Evolutionary conservation across 1,140 invertebrate species (phyloP).

Genomic region (Zaprionus inermis): DNA sequence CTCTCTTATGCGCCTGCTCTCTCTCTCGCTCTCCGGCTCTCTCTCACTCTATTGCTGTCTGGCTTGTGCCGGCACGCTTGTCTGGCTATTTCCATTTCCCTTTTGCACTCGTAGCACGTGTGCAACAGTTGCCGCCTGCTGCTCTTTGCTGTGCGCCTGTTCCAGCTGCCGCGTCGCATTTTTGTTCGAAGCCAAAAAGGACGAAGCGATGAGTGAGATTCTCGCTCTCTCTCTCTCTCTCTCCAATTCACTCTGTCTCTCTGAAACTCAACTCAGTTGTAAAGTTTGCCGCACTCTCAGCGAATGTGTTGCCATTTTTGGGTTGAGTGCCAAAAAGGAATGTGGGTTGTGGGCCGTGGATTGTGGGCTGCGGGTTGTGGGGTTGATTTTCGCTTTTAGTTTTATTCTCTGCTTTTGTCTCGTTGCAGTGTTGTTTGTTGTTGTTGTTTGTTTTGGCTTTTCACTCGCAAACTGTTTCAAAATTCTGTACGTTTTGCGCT

Average conservation of each 20-base stretch:
- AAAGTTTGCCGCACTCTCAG: conserved; percentile 54
- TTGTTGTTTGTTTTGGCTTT: conserved; percentile 49
- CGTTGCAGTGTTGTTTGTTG: conserved; percentile 28
- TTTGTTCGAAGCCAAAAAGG: conserved; percentile 78
- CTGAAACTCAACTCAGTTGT: conserved; percentile 73
- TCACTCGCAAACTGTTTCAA: conserved; percentile 66
- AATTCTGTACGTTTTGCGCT: conserved; percentile 56
- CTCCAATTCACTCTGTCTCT: conserved; percentile 23
- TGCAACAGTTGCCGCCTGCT: conserved; percentile 70
- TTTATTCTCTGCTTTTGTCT: conserved; percentile 67
- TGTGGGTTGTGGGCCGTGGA: conserved; percentile 18
- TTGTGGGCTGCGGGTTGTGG: neutral
- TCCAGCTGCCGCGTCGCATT: conserved; percentile 73
- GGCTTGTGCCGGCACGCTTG: conserved; percentile 16
- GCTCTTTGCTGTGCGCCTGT: conserved; percentile 60
- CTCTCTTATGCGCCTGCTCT: conserved; percentile 23
- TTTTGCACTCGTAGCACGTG: conserved; percentile 54
- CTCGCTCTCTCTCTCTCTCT: conserved; percentile 20
- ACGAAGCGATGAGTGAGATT: conserved; percentile 74
- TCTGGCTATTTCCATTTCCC: conserved; percentile 70
- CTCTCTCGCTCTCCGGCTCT: conserved; percentile 14
- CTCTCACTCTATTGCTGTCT: conserved; percentile 6
- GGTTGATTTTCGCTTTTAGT: conserved; percentile 45
- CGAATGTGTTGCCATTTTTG: conserved; percentile 1
- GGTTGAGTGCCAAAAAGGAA: conserved; percentile 12